phyloP scores from a whole-genome alignment of 2,888 invertebrate species.

The Nemapogon koenigi region DNA sequence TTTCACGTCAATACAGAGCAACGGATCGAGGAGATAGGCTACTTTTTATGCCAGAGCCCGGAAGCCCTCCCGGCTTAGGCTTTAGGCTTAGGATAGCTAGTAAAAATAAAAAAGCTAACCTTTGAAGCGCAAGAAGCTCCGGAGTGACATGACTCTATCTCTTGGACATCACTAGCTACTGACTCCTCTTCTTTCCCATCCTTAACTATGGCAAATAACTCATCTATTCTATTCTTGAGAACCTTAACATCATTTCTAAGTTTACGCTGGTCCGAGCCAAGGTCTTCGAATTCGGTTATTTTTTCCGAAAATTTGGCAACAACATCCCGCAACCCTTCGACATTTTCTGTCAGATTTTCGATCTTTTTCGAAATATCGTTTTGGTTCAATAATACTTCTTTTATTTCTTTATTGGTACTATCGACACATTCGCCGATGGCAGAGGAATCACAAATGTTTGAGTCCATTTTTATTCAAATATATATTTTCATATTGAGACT shows the following conservation, averaged over 20 bases:
- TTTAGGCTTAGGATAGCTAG: no score
- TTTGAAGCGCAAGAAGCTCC: constrained; percentile 46
- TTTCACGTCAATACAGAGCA: no score
- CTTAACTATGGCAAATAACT: constrained; percentile 39
- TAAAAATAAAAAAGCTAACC: constrained; percentile 30
- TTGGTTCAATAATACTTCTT: constrained; percentile 34
- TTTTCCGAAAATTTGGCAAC: constrained; percentile 33
- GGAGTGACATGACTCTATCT: constrained; percentile 45
- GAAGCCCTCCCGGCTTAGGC: no score
- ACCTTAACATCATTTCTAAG: constrained; percentile 31
- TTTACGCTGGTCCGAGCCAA: constrained; percentile 27
- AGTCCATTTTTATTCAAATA: not conserved
- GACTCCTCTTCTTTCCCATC: constrained; percentile 44
- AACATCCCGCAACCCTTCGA: constrained; percentile 33
- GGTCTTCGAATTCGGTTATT: constrained; percentile 31
- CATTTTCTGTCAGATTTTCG: constrained; percentile 31
- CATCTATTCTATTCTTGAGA: constrained; percentile 39
- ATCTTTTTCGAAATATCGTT: constrained; percentile 32
- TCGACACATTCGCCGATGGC: not conserved
- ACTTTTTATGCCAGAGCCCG: no score
- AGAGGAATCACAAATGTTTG: not conserved
- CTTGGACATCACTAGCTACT: constrained; percentile 29
- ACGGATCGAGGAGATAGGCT: no score
- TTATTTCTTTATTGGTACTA: constrained; percentile 18
- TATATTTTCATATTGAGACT: no score